phyloP scores from a whole-genome alignment of 1,140 invertebrate genomes.

The Nephotettix cincticeps region DNA sequence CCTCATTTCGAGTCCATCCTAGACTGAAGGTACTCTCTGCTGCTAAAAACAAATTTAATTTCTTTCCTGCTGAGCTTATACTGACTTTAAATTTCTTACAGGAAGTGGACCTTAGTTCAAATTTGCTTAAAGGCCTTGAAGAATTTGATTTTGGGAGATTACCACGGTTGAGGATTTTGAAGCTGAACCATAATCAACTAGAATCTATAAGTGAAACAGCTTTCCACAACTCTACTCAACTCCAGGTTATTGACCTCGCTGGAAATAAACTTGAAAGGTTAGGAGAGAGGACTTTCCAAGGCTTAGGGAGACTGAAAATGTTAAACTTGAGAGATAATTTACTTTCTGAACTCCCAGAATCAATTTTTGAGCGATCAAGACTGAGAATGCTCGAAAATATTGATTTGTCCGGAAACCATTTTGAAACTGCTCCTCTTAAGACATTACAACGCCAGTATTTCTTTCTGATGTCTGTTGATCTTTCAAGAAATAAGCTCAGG shows the following conservation, averaged over 20 bases:
- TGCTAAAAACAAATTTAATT: slow-evolving; percentile 72
- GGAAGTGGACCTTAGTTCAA: slow-evolving; percentile 70
- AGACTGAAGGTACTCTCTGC: slow-evolving; percentile 66
- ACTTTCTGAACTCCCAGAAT: slow-evolving; percentile 71
- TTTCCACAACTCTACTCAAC: slow-evolving; percentile 86
- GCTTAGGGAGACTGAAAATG: slow-evolving; percentile 69
- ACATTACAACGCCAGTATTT: slow-evolving; percentile 80
- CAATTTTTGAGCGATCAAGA: slow-evolving; percentile 77
- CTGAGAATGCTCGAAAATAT: slow-evolving; percentile 79
- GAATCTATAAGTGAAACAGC: slow-evolving; percentile 80
- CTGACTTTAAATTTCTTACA: slow-evolving; percentile 64
- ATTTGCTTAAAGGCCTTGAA: slow-evolving; percentile 72
- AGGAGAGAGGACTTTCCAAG: slow-evolving; percentile 79
- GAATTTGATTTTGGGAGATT: slow-evolving; percentile 83
- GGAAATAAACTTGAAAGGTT: slow-evolving; percentile 72
- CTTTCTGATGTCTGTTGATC: slow-evolving; percentile 73
- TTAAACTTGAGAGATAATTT: slow-evolving; percentile 75
- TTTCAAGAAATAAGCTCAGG: slow-evolving; percentile 74
- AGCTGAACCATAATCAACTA: slow-evolving; percentile 71
- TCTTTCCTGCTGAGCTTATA: slow-evolving; percentile 80
- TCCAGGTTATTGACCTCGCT: slow-evolving; percentile 76
- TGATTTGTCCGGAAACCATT: slow-evolving; percentile 74
- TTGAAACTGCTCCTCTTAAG: slow-evolving; percentile 73
- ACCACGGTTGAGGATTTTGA: slow-evolving; percentile 64
- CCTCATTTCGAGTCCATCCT: slow-evolving; percentile 79